Percentiles rank a stretch among this genome's conserved stretches.
These are phyloP conservation scores for Ricordea florida DNA, from an alignment of 92 coral and sea anemone species.

Conservation along the genomic window DNA sequence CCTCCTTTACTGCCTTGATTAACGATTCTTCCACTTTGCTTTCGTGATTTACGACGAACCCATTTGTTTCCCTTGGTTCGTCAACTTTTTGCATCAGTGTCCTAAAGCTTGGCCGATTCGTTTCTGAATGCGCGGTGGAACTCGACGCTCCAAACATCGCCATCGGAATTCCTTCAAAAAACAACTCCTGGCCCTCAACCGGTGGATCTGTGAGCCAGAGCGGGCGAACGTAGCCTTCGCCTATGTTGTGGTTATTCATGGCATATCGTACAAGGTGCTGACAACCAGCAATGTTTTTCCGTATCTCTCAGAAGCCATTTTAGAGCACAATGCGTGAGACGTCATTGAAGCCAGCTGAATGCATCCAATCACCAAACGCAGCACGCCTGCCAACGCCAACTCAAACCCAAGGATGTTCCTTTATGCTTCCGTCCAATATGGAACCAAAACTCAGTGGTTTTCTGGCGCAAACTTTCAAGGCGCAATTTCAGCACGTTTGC, in stretches of 20 bases:
- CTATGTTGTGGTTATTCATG: background rate
- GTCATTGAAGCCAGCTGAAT: too few species aligned
- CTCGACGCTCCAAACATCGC: background rate
- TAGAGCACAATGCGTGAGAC: too few species aligned
- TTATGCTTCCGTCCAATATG: too few species aligned
- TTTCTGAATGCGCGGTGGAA: background rate
- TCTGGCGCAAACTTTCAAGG: too few species aligned
- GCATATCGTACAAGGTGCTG: background rate
- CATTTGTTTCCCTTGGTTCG: constrained; percentile 67
- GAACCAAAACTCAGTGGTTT: too few species aligned
- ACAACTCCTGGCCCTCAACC: constrained; percentile 26
- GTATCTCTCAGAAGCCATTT: too few species aligned
- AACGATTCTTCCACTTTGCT: constrained; percentile 73
- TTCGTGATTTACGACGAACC: constrained; percentile 72
- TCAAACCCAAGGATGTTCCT: too few species aligned
- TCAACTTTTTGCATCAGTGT: constrained; percentile 10
- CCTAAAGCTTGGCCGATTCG: background rate
- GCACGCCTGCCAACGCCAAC: too few species aligned
- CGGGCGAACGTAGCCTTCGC: constrained; percentile 69
- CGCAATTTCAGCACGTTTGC: background rate
- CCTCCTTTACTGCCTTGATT: constrained; percentile 79
- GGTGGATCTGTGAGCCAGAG: constrained; percentile 58
- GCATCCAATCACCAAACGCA: too few species aligned
- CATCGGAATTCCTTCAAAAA: constrained; percentile 46
- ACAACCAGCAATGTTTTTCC: too few species aligned